A percentile compares a stretch with the other conserved stretches of the same genome.
phyloP scores from a whole-genome alignment of 2,113 vertebrate genomes.

The Cichladusa arquata region DNA sequence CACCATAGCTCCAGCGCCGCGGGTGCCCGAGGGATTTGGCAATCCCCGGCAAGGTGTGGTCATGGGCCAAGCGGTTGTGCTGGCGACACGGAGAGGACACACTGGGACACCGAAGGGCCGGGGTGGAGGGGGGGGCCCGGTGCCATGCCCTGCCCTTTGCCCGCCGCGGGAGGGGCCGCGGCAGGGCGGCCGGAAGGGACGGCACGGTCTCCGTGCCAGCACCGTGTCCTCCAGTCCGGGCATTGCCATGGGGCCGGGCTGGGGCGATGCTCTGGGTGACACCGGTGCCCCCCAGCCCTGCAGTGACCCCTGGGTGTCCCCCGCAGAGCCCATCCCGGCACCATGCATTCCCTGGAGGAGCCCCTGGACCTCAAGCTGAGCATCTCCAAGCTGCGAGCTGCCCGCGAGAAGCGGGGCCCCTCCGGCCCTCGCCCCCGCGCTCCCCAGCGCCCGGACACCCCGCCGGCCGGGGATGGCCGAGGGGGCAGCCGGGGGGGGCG shows the following conservation, averaged over 20 bases:
- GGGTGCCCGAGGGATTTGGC: neutral
- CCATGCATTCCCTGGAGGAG: conserved; percentile 95
- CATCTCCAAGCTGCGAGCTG: conserved; percentile 80
- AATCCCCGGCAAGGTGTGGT: neutral
- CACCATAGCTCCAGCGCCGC: neutral
- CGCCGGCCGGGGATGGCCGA: conserved; percentile 75
- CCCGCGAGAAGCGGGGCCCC: conserved; percentile 72
- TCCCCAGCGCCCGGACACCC: conserved; percentile 74
- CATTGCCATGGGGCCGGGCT: neutral
- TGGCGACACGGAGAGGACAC: neutral
- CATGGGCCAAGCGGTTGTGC: neutral
- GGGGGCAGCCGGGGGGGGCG: conserved; percentile 73
- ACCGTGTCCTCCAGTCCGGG: fast-evolving
- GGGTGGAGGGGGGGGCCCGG: neutral
- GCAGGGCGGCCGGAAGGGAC: neutral
- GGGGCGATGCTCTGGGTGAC: neutral
- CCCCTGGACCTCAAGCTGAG: conserved; percentile 94
- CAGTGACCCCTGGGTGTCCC: neutral
- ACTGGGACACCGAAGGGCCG: neutral
- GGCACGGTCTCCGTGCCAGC: neutral
- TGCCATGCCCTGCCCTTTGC: conserved; percentile 4
- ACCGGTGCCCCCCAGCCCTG: neutral
- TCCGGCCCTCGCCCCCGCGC: conserved; percentile 56
- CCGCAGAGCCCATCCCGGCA: neutral
- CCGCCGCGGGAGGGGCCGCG: neutral